These are phyloP conservation scores for Zosterops borbonicus DNA, from an alignment of 2,113 vertebrate species.

Conservation along the genomic window DNA sequence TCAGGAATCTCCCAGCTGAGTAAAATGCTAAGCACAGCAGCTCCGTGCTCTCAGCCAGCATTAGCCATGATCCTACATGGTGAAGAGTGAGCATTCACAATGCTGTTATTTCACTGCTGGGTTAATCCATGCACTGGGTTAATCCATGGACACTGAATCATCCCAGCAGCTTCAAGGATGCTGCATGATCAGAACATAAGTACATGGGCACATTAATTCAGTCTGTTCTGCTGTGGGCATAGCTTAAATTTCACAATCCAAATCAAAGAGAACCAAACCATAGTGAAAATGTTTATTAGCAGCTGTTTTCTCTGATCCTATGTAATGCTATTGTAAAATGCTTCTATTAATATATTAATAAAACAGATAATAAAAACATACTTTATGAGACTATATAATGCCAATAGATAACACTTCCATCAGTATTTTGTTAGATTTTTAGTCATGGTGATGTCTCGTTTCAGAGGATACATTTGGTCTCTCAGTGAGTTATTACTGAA, in stretches of 20 bases:
- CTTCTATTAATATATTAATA: neutral
- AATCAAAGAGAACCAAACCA: neutral
- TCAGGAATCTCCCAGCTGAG: neutral
- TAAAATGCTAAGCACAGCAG: neutral
- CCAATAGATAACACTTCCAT: neutral
- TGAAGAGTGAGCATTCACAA: neutral
- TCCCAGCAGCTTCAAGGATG: neutral
- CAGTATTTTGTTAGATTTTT: neutral
- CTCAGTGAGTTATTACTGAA: neutral
- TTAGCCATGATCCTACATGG: neutral
- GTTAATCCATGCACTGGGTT: neutral
- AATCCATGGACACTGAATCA: neutral
- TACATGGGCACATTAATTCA: neutral
- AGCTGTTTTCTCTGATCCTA: neutral
- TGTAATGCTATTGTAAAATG: neutral
- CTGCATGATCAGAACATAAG: neutral
- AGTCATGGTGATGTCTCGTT: rapidly evolving
- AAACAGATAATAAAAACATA: neutral
- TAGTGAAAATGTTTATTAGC: neutral
- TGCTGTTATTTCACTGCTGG: neutral
- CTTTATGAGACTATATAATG: neutral
- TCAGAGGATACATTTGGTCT: neutral
- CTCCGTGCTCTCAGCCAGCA: neutral
- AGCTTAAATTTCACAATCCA: neutral
- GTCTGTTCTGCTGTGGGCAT: neutral